A percentile compares a stretch with the other conserved stretches of the same genome.
These are phyloP conservation scores for Desmodus rotundus DNA, from an alignment of 2,113 vertebrate genomes.

Conservation along the genomic window DNA sequence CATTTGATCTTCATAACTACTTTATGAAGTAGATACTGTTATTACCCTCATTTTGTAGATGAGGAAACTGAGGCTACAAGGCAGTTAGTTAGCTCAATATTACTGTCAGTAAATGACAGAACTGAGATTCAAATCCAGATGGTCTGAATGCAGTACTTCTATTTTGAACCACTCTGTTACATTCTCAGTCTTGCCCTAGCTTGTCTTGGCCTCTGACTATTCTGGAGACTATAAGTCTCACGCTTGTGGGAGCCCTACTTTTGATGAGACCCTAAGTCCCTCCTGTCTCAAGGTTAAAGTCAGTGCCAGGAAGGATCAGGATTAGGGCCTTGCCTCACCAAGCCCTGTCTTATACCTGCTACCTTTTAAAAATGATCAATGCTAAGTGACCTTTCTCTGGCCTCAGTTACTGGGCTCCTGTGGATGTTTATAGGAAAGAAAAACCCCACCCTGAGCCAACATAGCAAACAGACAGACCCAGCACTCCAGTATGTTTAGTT, in stretches of 20 bases:
- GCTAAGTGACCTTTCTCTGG: conserved; percentile 49
- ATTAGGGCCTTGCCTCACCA: neutral
- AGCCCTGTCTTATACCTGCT: conserved; percentile 21
- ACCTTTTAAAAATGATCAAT: conserved; percentile 47
- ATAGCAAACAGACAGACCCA: conserved; percentile 59
- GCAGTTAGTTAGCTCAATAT: neutral
- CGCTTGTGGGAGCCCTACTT: neutral
- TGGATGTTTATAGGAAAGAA: conserved; percentile 63
- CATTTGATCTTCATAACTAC: neutral
- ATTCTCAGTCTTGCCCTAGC: neutral
- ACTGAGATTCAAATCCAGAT: conserved; percentile 4
- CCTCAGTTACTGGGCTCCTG: conserved; percentile 34
- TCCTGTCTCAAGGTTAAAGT: neutral
- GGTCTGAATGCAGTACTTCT: neutral
- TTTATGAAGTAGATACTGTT: neutral
- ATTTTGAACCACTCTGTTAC: conserved; percentile 19
- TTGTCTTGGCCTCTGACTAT: conserved; percentile 8
- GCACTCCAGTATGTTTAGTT: conserved; percentile 57
- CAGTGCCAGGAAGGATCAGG: neutral
- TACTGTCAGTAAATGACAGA: neutral
- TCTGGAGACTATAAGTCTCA: neutral
- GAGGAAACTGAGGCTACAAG: neutral
- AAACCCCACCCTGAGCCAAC: conserved; percentile 41
- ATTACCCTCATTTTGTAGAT: neutral
- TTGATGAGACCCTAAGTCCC: neutral